These are phyloP conservation scores for Heliconius melpomene DNA, from an alignment of 1,140 invertebrate genomes.

Conservation along the genomic window DNA sequence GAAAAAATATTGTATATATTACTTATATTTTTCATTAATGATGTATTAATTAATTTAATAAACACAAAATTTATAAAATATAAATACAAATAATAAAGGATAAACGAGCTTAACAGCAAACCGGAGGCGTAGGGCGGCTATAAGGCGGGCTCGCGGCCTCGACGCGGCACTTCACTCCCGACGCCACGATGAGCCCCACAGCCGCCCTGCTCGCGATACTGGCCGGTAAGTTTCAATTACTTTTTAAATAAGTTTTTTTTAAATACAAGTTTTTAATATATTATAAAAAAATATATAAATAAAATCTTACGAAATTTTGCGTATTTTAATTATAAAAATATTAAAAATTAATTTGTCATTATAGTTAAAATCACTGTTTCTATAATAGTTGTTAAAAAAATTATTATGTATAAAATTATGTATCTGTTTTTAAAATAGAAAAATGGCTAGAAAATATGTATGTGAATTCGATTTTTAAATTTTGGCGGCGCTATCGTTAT, in stretches of 20 bases:
- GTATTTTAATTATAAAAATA: not conserved
- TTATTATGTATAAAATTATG: not conserved
- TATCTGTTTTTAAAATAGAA: not conserved
- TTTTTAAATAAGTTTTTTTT: constrained; percentile 20
- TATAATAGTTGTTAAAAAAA: not conserved
- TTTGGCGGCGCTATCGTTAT: not conserved
- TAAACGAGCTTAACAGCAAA: constrained; percentile 7
- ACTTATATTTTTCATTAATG: not conserved
- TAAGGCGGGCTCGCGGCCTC: constrained; percentile 49
- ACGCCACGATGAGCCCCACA: constrained; percentile 54
- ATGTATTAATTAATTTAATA: not conserved
- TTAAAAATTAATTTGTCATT: too few relatives aligned
- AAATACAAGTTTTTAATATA: too few relatives aligned
- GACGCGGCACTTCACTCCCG: constrained; percentile 49
- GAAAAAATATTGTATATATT: too few relatives aligned
- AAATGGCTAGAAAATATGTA: not conserved
- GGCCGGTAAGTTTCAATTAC: constrained; percentile 58
- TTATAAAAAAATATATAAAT: not conserved
- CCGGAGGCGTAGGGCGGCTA: constrained; percentile 51
- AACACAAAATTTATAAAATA: not conserved
- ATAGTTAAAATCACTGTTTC: too few relatives aligned
- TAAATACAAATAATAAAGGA: not conserved
- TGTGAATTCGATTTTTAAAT: not conserved
- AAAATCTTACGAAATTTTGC: too few relatives aligned
- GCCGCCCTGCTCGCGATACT: constrained; percentile 53